phyloP scores from a whole-genome alignment of 2,888 invertebrate species.

The Orchesellides sinensis region DNA sequence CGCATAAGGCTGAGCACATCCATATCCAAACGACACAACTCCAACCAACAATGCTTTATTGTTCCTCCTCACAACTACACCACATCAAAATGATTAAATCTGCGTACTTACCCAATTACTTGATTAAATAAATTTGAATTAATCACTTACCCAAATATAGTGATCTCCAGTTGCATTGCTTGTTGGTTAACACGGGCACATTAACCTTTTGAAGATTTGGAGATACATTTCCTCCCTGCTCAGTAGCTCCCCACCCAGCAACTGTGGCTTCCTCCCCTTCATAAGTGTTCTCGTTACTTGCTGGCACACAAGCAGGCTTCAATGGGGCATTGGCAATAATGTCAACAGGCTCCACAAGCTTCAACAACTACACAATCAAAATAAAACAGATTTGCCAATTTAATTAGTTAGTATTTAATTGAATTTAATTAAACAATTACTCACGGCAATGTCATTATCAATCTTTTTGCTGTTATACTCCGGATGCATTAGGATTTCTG shows the following conservation, averaged over 20 bases:
- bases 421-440: background rate
- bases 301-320: slow-evolving; percentile 57
- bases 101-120: background rate
- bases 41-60: slow-evolving; percentile 40
- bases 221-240: slow-evolving; percentile 60
- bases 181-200: slow-evolving; percentile 63
- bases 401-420: no score
- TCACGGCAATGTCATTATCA: slow-evolving; percentile 67
- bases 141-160: slow-evolving; percentile 54
- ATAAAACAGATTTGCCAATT: background rate
- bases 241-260: slow-evolving; percentile 65
- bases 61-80: slow-evolving; percentile 16
- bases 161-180: slow-evolving; percentile 66
- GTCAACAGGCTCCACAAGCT: slow-evolving; percentile 43
- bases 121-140: background rate
- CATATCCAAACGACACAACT: slow-evolving; percentile 64
- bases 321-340: background rate
- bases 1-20: slow-evolving; percentile 62
- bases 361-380: slow-evolving; percentile 33
- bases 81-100: no score
- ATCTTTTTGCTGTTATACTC: slow-evolving; percentile 54
- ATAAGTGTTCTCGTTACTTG: slow-evolving; percentile 49
- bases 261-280: slow-evolving; percentile 60
- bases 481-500: slow-evolving; percentile 59
- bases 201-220: slow-evolving; percentile 55